Base-by-base conservation (phyloP, 2,113 vertebrate species). In the Pluvianellus socialis region DNA sequence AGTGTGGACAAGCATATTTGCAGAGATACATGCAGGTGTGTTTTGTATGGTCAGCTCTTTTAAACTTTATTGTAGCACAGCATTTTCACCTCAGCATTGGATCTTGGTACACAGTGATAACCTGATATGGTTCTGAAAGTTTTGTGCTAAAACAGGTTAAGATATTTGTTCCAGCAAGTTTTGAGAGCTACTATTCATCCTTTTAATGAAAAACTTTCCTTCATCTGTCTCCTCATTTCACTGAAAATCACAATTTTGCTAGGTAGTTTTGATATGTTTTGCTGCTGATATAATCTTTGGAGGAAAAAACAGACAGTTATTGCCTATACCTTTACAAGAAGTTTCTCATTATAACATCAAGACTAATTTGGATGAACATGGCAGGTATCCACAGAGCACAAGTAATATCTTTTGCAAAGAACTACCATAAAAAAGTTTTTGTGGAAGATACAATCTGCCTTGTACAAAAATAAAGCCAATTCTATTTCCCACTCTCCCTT, bases 371-470 rank as follows among this genome's bases (percentile, higher is more conserved):
- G 66, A 68, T 6, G 23, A 91, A 82, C 42, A 88, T 49, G 76
- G 58, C 77, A 92, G 92, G 92, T 95, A 95, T 87, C 73, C 77
- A 88, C 47, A 89, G 32, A 94, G 30, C 68, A 80, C 72, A 61
- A 59, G 50, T 20, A 96, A 73, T 92, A 92, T 62, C 28, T 92
- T 82, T 56, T 82, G 70, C 72, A 96, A 86, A 94, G 86, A 79
- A 61, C 75, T 95, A 62, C 52, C 68, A 59, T 90, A 79, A 93
- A 88, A 92, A 95, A 72, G 10, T 92, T 42, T 96, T 94, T 26
- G 79, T 67, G 90, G 85, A 96, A 91, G 55, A 95, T 86, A 84
- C 71, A 89, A 92, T 93, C 92, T 96, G n/a, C 30, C 40, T 94
- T 66, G 14, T 68, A 59, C 20, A 61, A 42, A 55, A 94, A 53